A percentile compares a stretch with the other conserved stretches of the same genome.
phyloP scores from a whole-genome alignment of 2,797 vertebrate genomes.

The Acipenser oxyrinchus region DNA sequence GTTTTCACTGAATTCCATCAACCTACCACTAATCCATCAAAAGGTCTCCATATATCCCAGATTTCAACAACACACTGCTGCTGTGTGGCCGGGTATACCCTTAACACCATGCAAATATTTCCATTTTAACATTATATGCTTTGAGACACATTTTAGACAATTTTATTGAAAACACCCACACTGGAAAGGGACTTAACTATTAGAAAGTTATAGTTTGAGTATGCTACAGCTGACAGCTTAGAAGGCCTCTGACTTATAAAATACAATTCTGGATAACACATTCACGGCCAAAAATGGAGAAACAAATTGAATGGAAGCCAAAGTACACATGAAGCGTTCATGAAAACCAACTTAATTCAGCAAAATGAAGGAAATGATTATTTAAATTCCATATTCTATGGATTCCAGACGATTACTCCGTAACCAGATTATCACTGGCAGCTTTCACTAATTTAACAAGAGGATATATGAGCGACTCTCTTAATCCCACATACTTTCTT shows the following conservation, averaged over 20 bases:
- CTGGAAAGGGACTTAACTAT: not conserved
- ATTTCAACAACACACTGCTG: no score
- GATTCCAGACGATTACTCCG: constrained; percentile 24
- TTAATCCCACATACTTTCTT: constrained; percentile 25
- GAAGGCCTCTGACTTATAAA: not conserved
- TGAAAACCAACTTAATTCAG: constrained; percentile 4
- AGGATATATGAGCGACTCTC: constrained; percentile 14
- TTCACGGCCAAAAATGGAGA: not conserved
- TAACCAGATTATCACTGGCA: constrained; percentile 5
- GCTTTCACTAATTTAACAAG: constrained; percentile 20
- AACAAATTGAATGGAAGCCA: not conserved
- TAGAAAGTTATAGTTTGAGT: not conserved
- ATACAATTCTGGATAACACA: not conserved
- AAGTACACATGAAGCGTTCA: not conserved
- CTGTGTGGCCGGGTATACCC: no score
- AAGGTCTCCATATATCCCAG: no score
- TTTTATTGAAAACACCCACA: not conserved
- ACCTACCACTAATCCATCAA: no score
- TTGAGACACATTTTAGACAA: no score
- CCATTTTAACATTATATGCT: no score
- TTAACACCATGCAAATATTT: no score
- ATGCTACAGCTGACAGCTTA: not conserved
- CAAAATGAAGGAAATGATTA: constrained; percentile 19
- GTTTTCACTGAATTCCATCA: no score
- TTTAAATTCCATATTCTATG: constrained; percentile 21